phyloP scores from a whole-genome alignment of 1,140 invertebrate species.

The Pomacea maculata region DNA sequence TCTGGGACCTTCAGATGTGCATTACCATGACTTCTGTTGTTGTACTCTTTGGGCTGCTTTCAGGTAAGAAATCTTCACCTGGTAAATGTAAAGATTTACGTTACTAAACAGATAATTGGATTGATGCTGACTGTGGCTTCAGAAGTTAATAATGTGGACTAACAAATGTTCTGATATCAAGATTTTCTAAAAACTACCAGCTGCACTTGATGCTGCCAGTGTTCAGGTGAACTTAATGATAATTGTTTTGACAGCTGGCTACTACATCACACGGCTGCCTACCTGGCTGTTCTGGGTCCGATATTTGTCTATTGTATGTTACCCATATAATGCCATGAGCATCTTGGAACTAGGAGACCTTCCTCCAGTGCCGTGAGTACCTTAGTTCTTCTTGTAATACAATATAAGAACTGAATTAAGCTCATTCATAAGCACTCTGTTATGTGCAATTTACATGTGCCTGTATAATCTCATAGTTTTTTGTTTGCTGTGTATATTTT shows the following conservation, averaged over 20 bases:
- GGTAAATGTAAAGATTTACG: background rate
- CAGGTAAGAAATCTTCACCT: constrained; percentile 5
- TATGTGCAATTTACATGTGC: too few relatives aligned
- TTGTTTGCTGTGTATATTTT: background rate
- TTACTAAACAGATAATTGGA: background rate
- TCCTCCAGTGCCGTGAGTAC: constrained; percentile 74
- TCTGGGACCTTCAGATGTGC: constrained; percentile 24
- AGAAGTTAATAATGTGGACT: background rate
- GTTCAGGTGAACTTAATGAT: background rate
- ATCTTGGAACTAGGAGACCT: constrained; percentile 82
- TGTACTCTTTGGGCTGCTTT: constrained; percentile 11
- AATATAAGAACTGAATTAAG: too few relatives aligned
- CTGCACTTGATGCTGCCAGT: background rate
- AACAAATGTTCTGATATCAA: background rate
- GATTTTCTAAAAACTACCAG: background rate
- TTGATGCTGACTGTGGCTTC: constrained; percentile 4
- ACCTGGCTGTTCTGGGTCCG: constrained; percentile 80
- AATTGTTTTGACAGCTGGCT: constrained; percentile 67
- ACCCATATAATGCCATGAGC: constrained; percentile 87
- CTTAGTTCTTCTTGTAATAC: background rate
- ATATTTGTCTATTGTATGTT: constrained; percentile 80
- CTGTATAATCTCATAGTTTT: background rate
- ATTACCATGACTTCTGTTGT: constrained; percentile 10
- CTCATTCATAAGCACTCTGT: too few relatives aligned
- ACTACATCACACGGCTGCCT: constrained; percentile 80